A percentile compares a stretch with the other conserved stretches of the same genome.
These are phyloP conservation scores for Emydocephalus ijimae DNA, from an alignment of 2,113 vertebrate genomes.

Conservation along the genomic window DNA sequence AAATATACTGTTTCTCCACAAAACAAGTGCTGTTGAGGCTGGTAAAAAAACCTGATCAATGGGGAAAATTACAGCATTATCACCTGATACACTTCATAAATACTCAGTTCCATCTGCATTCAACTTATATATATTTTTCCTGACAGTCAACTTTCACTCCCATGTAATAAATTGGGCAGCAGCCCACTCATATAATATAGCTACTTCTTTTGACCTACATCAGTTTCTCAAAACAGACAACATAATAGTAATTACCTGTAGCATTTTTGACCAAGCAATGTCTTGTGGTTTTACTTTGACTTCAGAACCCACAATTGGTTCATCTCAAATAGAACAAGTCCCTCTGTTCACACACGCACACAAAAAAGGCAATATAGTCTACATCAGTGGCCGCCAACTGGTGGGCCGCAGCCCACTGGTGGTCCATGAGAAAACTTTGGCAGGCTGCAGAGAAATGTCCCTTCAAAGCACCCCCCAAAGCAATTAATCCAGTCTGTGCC, in stretches of 20 bases:
- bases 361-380: neutral
- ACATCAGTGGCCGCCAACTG: too few species aligned
- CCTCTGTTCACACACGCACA: neutral
- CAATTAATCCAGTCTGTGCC: too few species aligned
- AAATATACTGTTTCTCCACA: neutral
- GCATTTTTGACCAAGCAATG: neutral
- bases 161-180: neutral
- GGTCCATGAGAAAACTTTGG: too few species aligned
- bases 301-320: neutral
- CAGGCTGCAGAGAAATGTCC: too few species aligned
- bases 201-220: neutral
- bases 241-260: neutral
- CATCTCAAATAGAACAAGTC: neutral
- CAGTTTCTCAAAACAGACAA: neutral
- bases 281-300: neutral
- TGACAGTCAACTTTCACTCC: neutral
- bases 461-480: too few species aligned
- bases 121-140: neutral
- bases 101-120: neutral
- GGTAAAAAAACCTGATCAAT: neutral
- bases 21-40: neutral
- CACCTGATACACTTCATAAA: neutral
- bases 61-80: neutral
- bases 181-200: neutral
- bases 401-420: too few species aligned